A percentile compares a stretch with the other conserved stretches of the same genome.
Evolutionary conservation across 2,113 vertebrate species (phyloP).

Genomic region (Seriola quinqueradiata): DNA sequence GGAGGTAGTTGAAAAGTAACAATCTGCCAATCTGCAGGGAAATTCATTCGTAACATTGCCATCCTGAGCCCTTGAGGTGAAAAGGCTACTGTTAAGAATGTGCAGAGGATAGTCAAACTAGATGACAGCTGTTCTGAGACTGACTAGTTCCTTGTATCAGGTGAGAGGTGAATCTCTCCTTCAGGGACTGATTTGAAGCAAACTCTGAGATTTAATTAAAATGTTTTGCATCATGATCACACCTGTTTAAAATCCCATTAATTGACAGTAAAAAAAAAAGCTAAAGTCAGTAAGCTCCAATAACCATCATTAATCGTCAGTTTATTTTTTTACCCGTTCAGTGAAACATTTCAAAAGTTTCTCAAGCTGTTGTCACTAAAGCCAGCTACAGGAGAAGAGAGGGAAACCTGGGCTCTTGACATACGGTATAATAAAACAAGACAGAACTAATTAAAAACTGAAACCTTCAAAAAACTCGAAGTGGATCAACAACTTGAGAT

Average conservation of each 20-base stretch:
- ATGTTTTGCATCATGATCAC: constrained; percentile 22
- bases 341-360: neutral
- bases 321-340: neutral
- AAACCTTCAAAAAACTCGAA: no score
- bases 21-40: neutral
- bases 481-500: neutral
- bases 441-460: neutral
- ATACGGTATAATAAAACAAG: neutral
- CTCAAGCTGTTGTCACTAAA: neutral
- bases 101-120: neutral
- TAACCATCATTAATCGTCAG: neutral
- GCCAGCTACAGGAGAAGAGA: neutral
- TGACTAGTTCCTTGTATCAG: neutral
- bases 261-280: neutral
- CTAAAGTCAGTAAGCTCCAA: neutral
- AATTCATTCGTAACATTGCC: neutral
- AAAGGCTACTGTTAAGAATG: neutral
- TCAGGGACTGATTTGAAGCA: neutral
- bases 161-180: neutral
- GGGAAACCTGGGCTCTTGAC: neutral
- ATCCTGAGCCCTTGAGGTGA: constrained; percentile 5
- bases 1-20: neutral
- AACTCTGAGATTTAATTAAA: constrained; percentile 25
- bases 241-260: constrained; percentile 4
- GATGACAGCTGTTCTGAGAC: neutral